Base-by-base conservation (phyloP, 2,888 invertebrate species). In the Galerucella calmariensis region DNA sequence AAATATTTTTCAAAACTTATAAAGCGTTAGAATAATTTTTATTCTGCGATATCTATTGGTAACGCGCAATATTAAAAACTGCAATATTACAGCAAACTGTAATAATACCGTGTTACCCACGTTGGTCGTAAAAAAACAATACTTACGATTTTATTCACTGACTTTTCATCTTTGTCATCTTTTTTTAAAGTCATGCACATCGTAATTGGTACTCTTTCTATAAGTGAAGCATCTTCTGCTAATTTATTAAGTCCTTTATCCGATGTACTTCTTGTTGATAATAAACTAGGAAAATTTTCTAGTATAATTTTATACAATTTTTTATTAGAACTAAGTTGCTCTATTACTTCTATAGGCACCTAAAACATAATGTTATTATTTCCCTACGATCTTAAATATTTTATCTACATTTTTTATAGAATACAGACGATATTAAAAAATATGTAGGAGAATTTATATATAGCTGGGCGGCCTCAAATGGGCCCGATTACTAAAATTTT, bases 211-310 rank as follows among this genome's bases (percentile, higher is more conserved):
- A 88, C 86, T 77, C 91, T 77, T 20, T 69, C 69, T 20, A 72
- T 56, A 44, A 69, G 67, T 41, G 69, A 69, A 14, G 93, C 66
- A 90, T 86, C 75, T 90, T 87, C 87, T 11, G 86, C 84, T 14
- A 81, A 78, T 68, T 84, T 84, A 78, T 88, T 86, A 2, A 92
- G 84, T 78, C 91, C 91, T 68, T 91, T 91, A 79, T 92, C 93
- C 0, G 93, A 93, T 68, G 89, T 89, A 82, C 92, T 92, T 81
- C 91, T 89, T 78, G 91, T 89, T 53, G 90, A 88, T 69, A 94
- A 83, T 53, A 94, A 85, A 68, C 92, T 92, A 8, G 94, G 94
- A 84, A 94, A 94, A 83, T 93, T 93, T 84, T 93, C 92, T 78
- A 94, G 85, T 71, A 94, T 91, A 10, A 93, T 91, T 77, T 91